Percentiles rank a stretch among this genome's conserved stretches.
phyloP scores from a whole-genome alignment of 2,113 vertebrate genomes.

The Sylvicapra grimmia region DNA sequence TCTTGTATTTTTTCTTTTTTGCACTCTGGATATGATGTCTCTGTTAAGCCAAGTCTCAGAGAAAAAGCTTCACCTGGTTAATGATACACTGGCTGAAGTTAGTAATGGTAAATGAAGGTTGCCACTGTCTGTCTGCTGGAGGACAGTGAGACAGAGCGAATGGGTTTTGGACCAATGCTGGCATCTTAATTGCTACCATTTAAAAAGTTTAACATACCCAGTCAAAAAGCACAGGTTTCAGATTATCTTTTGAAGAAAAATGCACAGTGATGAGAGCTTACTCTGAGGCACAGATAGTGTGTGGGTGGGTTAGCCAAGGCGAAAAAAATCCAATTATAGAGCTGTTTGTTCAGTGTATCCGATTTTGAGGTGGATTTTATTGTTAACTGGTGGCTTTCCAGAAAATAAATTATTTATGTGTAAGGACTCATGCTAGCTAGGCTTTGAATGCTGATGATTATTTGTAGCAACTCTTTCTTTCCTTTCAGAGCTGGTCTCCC shows the following conservation, averaged over 20 bases:
- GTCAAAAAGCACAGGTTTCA: neutral
- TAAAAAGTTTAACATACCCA: neutral
- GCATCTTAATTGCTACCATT: slow-evolving; percentile 31
- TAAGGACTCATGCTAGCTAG: neutral
- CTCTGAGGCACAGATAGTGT: neutral
- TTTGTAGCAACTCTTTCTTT: neutral
- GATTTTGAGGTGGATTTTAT: neutral
- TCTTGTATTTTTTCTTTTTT: neutral
- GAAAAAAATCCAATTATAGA: neutral
- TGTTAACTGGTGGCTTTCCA: neutral
- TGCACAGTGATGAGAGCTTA: neutral
- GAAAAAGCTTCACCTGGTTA: slow-evolving; percentile 11
- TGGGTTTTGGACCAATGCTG: neutral
- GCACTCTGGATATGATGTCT: neutral
- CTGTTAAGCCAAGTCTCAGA: neutral
- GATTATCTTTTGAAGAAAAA: slow-evolving; percentile 33
- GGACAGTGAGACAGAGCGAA: neutral
- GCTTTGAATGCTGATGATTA: neutral
- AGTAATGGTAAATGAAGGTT: slow-evolving; percentile 10
- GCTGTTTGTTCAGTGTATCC: slow-evolving; percentile 5
- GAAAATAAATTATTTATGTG: neutral
- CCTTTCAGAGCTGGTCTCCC: neutral
- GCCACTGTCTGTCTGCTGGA: neutral
- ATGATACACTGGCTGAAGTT: neutral
- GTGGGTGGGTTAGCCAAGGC: neutral